Conservation (phyloP, 2,888 invertebrate species). For the Drosophila picticornis region DNA sequence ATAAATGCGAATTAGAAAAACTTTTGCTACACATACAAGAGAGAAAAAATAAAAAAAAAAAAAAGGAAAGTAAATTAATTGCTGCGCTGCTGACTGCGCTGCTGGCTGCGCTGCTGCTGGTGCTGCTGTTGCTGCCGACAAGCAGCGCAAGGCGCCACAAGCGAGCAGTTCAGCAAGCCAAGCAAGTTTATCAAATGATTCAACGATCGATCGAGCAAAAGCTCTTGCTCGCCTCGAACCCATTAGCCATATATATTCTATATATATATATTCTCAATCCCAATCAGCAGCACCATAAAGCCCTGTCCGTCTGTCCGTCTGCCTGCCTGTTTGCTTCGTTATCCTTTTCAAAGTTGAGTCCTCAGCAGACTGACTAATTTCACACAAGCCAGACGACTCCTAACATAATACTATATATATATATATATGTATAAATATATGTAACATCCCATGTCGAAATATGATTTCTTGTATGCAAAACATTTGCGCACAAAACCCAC, state of each 20-base stretch:
- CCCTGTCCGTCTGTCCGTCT: neutral
- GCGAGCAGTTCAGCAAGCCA: neutral
- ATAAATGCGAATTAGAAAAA: conserved; percentile 81
- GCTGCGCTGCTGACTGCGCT: neutral
- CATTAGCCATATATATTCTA: neutral
- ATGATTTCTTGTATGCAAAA: neutral
- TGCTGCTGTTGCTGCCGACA: neutral
- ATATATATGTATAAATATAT: too few species aligned
- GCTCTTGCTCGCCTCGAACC: neutral
- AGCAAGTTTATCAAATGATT: neutral
- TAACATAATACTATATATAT: neutral
- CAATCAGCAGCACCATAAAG: neutral
- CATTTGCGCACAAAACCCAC: neutral
- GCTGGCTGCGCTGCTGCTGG: neutral
- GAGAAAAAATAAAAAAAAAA: neutral
- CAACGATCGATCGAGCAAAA: neutral
- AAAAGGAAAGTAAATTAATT: conserved; percentile 9
- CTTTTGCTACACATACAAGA: conserved; percentile 37
- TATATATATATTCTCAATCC: neutral
- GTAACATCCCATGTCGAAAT: neutral
- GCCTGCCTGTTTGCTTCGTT: neutral
- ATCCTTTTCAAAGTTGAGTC: too few species aligned
- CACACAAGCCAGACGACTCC: neutral
- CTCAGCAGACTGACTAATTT: neutral
- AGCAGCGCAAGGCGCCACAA: neutral